A percentile compares a stretch with the other conserved stretches of the same genome.
Evolutionary conservation across 2,888 invertebrate species (phyloP).

Genomic region (Polydrusus cervinus): DNA sequence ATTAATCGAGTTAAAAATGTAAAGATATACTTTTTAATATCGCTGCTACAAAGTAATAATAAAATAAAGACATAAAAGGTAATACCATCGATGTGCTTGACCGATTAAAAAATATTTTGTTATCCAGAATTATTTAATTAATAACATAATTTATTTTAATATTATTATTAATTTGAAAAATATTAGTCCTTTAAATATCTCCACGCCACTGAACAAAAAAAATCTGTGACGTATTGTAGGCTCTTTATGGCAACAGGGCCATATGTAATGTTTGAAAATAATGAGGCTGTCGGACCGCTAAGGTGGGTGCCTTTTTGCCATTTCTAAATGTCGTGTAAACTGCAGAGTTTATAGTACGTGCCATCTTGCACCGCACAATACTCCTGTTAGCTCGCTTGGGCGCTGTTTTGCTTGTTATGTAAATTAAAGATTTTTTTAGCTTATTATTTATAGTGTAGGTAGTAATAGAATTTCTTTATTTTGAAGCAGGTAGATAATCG

Average conservation of each 20-base stretch:
- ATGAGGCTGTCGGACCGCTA: conserved; percentile 59
- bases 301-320: conserved; percentile 60
- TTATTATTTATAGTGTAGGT: conserved; percentile 36
- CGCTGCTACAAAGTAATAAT: no score
- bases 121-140: no score
- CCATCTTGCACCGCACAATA: conserved; percentile 63
- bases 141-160: no score
- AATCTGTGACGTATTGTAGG: conserved; percentile 66
- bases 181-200: no score
- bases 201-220: conserved; percentile 55
- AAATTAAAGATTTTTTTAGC: conserved; percentile 39
- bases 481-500: conserved; percentile 25
- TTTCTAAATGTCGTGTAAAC: conserved; percentile 67
- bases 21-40: no score
- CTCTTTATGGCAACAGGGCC: conserved; percentile 61
- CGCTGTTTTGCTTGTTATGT: conserved; percentile 50
- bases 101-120: no score
- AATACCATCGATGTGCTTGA: no score
- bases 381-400: conserved; percentile 46
- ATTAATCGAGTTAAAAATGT: no score
- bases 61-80: no score
- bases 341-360: conserved; percentile 68
- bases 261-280: conserved; percentile 68
- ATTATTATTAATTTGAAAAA: no score
- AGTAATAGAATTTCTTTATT: conserved; percentile 46